These are phyloP conservation scores for Harpalus rubripes DNA, from an alignment of 2,888 invertebrate species.

Conservation along the genomic window DNA sequence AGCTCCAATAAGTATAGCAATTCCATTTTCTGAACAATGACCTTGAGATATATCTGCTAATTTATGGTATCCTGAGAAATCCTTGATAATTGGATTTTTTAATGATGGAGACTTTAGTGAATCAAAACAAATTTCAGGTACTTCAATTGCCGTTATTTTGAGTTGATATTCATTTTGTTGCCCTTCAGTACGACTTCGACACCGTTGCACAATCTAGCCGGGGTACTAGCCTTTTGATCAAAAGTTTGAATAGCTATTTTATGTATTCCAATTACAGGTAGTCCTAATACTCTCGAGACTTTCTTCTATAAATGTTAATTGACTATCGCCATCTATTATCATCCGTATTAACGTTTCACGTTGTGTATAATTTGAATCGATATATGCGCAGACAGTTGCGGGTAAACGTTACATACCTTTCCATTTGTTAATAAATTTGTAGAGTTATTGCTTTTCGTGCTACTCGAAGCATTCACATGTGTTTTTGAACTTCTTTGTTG, in stretches of 20 bases:
- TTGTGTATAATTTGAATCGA: neutral
- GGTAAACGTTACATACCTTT: neutral
- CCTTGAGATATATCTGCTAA: too few relatives aligned
- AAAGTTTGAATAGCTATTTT: neutral
- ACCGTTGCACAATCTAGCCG: neutral
- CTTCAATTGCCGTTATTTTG: neutral
- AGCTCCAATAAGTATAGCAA: neutral
- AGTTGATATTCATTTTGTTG: neutral
- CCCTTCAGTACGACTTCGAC: neutral
- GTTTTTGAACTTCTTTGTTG: too few relatives aligned
- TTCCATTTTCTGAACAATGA: too few relatives aligned
- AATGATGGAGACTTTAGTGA: neutral
- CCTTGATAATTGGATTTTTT: too few relatives aligned
- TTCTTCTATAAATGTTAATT: slow-evolving; percentile 55
- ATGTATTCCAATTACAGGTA: neutral
- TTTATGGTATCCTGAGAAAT: too few relatives aligned
- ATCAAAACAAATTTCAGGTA: neutral
- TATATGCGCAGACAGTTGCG: neutral
- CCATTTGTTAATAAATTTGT: slow-evolving; percentile 5
- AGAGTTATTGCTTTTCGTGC: too few relatives aligned
- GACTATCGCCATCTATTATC: slow-evolving; percentile 49
- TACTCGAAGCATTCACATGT: too few relatives aligned
- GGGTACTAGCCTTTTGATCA: neutral
- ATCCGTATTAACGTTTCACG: neutral
- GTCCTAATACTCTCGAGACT: neutral